phyloP scores from a whole-genome alignment of 2,888 invertebrate species.

The Caenorhabditis sp. region DNA sequence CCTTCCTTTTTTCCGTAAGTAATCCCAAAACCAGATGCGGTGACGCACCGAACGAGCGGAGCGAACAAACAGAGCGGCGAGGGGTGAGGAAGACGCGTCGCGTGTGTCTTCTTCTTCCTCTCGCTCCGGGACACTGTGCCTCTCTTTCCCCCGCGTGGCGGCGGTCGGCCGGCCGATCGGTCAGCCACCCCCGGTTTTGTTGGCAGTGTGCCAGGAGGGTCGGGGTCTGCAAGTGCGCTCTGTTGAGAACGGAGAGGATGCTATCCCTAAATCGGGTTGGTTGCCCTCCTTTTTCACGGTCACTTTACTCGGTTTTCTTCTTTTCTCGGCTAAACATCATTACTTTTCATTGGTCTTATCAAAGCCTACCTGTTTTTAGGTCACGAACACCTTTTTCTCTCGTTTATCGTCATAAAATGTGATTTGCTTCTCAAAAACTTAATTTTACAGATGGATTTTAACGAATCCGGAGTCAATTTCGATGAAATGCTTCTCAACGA shows the following conservation, averaged over 20 bases:
- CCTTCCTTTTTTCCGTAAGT: neutral
- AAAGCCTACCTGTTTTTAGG: neutral
- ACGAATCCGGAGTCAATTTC: neutral
- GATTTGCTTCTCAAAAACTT: neutral
- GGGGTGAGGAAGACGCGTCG: neutral
- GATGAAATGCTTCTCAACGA: conserved; percentile 16
- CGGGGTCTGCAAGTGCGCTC: conserved; percentile 24
- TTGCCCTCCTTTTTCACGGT: conserved; percentile 47
- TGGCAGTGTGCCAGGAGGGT: neutral
- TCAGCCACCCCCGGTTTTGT: too few relatives aligned
- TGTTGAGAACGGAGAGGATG: neutral
- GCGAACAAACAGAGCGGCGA: neutral
- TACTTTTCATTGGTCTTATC: neutral
- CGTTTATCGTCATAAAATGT: neutral
- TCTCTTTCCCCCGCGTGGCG: neutral
- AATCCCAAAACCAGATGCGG: neutral
- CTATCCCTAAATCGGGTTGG: conserved; percentile 19
- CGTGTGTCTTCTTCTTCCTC: neutral
- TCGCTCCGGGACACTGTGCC: conserved; percentile 3
- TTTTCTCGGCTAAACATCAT: neutral
- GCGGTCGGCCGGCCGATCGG: neutral
- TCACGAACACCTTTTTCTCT: neutral
- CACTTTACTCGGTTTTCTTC: conserved; percentile 39
- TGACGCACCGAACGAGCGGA: neutral
- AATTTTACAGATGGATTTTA: conserved; percentile 41